These are phyloP conservation scores for Rallus limicola DNA, from an alignment of 2,113 vertebrate species.

Conservation along the genomic window DNA sequence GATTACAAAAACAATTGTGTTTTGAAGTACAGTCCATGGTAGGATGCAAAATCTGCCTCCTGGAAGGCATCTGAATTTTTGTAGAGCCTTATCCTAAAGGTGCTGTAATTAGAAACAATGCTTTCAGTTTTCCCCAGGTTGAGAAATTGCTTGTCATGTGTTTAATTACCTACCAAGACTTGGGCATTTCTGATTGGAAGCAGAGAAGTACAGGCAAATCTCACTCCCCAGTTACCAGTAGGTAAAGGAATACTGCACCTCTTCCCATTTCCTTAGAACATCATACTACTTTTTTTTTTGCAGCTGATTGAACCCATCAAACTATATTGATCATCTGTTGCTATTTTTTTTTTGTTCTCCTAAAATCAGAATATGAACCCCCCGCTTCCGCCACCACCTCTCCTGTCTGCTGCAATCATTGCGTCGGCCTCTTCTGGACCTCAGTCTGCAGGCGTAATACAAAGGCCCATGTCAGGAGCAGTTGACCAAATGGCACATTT, in stretches of 20 bases:
- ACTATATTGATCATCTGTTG: background rate
- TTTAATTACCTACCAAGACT: slow-evolving; percentile 18
- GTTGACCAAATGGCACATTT: slow-evolving; percentile 84
- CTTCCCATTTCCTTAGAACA: background rate
- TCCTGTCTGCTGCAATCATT: slow-evolving; percentile 82
- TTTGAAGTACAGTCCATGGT: slow-evolving; percentile 43
- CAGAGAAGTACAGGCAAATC: background rate
- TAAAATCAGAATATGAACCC: slow-evolving; percentile 78
- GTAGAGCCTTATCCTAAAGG: background rate
- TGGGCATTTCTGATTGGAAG: background rate
- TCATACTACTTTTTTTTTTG: background rate
- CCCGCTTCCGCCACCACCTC: slow-evolving; percentile 87
- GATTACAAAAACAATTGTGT: slow-evolving; percentile 56
- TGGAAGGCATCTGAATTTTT: slow-evolving; percentile 32
- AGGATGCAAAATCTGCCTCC: slow-evolving; percentile 25
- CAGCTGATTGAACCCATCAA: background rate
- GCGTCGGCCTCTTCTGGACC: slow-evolving; percentile 75
- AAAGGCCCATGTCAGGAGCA: slow-evolving; percentile 81
- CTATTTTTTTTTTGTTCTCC: background rate
- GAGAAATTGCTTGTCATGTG: slow-evolving; percentile 25
- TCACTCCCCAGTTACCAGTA: background rate
- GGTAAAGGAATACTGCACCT: background rate
- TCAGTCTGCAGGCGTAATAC: slow-evolving; percentile 73
- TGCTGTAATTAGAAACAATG: slow-evolving; percentile 20
- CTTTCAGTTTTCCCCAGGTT: background rate